These are phyloP conservation scores for Circaetus cinerascens DNA, from an alignment of 2,113 vertebrate genomes.

Conservation along the genomic window DNA sequence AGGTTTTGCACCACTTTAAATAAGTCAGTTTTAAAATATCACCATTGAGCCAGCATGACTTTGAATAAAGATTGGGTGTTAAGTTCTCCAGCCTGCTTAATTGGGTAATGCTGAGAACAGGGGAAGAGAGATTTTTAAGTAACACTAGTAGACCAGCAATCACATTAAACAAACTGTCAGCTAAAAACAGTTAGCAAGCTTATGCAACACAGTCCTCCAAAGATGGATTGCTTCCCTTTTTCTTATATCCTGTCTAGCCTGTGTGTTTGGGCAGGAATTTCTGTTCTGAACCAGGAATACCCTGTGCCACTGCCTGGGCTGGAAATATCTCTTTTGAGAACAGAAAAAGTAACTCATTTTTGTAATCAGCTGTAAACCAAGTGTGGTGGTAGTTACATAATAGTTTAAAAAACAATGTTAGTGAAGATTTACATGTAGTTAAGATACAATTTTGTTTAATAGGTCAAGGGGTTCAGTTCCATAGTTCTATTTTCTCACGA, in stretches of 20 bases:
- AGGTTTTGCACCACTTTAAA: background rate
- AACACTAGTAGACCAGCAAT: background rate
- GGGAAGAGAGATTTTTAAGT: background rate
- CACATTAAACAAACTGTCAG: background rate
- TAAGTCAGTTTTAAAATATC: background rate
- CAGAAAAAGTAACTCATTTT: background rate
- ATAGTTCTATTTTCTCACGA: background rate
- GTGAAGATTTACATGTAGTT: background rate
- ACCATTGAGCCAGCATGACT: background rate
- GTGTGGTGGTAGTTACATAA: background rate
- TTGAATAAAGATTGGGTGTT: background rate
- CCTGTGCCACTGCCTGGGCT: background rate
- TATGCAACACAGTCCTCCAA: background rate
- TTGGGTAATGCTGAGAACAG: background rate
- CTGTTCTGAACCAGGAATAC: background rate
- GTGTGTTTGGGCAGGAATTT: background rate
- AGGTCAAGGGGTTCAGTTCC: background rate
- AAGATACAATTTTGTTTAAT: background rate
- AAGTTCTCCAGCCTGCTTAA: background rate
- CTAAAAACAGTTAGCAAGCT: background rate
- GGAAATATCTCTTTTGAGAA: background rate
- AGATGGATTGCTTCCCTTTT: background rate
- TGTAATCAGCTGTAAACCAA: background rate
- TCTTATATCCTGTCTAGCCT: background rate
- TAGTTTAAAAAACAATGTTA: background rate